A percentile compares a stretch with the other conserved stretches of the same genome.
Conservation (phyloP, 2,797 vertebrate species). For the Anguilla megastoma region DNA sequence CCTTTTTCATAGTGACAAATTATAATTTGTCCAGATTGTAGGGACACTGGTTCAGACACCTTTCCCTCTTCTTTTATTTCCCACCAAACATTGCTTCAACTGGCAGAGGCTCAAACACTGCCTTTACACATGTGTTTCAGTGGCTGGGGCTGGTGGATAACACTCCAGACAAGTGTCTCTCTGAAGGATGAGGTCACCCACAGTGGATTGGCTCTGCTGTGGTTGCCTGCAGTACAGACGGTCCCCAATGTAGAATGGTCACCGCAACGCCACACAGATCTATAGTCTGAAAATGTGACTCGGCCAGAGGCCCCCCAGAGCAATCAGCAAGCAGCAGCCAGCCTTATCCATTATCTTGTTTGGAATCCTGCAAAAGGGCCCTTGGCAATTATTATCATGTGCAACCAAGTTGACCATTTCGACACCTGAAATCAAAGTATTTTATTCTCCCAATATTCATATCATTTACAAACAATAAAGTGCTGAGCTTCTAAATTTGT, state of each 20-base stretch:
- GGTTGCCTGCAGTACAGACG: conserved; percentile 4
- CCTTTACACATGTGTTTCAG: conserved; percentile 21
- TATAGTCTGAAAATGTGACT: conserved; percentile 22
- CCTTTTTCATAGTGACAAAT: background rate
- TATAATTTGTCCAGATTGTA: background rate
- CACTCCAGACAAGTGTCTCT: background rate
- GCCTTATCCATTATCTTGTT: background rate
- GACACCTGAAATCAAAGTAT: background rate
- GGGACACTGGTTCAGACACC: background rate
- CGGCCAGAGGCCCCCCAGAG: background rate
- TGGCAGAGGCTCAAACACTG: conserved; percentile 5
- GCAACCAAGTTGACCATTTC: background rate
- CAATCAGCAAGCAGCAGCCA: background rate
- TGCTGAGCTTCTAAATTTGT: background rate
- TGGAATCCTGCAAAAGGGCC: background rate
- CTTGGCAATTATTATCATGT: background rate
- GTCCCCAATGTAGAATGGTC: background rate
- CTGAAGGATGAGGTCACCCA: conserved; percentile 16
- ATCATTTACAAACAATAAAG: conserved; percentile 6
- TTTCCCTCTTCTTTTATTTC: background rate
- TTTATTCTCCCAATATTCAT: background rate
- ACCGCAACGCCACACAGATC: conserved; percentile 18
- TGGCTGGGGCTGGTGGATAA: background rate
- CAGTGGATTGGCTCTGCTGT: background rate
- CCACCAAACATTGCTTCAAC: background rate